These are phyloP conservation scores for Lucilia cuprina DNA, from an alignment of 1,140 invertebrate species.

Conservation along the genomic window DNA sequence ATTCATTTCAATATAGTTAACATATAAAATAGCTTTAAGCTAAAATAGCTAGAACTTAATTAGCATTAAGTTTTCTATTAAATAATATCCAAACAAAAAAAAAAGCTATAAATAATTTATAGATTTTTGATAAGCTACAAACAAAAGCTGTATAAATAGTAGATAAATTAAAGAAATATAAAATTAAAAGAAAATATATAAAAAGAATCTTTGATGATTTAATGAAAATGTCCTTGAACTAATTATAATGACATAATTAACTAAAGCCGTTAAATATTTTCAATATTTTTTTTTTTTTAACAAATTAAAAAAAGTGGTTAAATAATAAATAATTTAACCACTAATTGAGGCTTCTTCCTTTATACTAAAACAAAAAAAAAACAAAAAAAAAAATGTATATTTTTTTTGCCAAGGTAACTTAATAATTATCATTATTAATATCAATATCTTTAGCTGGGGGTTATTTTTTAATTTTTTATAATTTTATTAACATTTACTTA, in stretches of 20 bases:
- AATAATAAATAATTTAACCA: not conserved
- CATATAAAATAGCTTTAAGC: no score
- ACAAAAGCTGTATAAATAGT: not conserved
- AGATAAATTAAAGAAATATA: not conserved
- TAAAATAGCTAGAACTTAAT: not conserved
- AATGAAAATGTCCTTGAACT: slow-evolving; percentile 21
- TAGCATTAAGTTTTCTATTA: not conserved
- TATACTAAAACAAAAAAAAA: not conserved
- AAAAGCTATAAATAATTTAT: no score
- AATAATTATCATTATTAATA: slow-evolving; percentile 19
- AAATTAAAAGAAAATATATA: not conserved
- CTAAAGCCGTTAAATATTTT: not conserved
- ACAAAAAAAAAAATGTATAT: not conserved
- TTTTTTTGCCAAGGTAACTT: slow-evolving; percentile 20
- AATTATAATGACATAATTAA: slow-evolving; percentile 28
- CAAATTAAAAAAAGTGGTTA: no score
- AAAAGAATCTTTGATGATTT: not conserved
- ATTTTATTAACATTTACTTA: not conserved
- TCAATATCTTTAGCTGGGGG: not conserved
- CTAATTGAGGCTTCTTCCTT: not conserved
- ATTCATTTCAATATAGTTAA: not conserved
- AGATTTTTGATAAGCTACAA: no score
- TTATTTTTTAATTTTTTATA: not conserved
- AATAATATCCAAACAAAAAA: no score
- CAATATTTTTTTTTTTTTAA: no score